These are phyloP conservation scores for Tenebrio molitor DNA, from an alignment of 1,140 invertebrate genomes.

Conservation along the genomic window DNA sequence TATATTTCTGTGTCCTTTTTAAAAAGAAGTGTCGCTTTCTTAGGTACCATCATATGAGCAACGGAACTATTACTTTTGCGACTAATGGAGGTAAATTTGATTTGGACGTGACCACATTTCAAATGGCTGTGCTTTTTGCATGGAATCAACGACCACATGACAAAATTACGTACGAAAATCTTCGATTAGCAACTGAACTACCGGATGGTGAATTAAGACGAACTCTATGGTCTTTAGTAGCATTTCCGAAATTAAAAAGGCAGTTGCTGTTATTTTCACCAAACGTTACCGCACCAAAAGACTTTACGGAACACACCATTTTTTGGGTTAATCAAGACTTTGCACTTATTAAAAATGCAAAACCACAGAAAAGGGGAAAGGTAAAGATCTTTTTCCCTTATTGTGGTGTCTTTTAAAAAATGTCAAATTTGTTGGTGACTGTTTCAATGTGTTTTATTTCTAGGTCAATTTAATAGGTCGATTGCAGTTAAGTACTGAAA, in stretches of 20 bases:
- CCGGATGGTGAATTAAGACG: slow-evolving; percentile 94
- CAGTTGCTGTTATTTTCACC: slow-evolving; percentile 90
- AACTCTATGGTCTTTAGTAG: slow-evolving; percentile 97
- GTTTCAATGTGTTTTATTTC: no score
- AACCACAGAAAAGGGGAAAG: slow-evolving; percentile 93
- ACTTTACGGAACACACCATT: slow-evolving; percentile 92
- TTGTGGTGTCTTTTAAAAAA: no score
- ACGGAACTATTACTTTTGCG: slow-evolving; percentile 96
- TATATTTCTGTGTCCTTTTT: no score
- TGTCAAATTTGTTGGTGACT: no score
- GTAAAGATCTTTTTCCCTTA: no score
- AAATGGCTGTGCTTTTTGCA: slow-evolving; percentile 99
- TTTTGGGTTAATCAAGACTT: slow-evolving; percentile 99
- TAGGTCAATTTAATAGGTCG: slow-evolving; percentile 92
- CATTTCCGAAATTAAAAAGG: slow-evolving; percentile 96
- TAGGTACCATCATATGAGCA: slow-evolving; percentile 98
- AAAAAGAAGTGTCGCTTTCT: no score
- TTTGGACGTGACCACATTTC: slow-evolving; percentile 98
- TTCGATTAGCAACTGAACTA: slow-evolving; percentile 95
- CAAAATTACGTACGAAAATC: slow-evolving; percentile 94
- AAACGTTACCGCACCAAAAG: slow-evolving; percentile 87
- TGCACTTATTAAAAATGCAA: slow-evolving; percentile 91
- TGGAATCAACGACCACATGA: slow-evolving; percentile 97
- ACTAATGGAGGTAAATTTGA: slow-evolving; percentile 96
- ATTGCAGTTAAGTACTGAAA: slow-evolving; percentile 94